Base-by-base conservation (phyloP, 2,797 vertebrate genomes). In the Gambusia yucatana region DNA sequence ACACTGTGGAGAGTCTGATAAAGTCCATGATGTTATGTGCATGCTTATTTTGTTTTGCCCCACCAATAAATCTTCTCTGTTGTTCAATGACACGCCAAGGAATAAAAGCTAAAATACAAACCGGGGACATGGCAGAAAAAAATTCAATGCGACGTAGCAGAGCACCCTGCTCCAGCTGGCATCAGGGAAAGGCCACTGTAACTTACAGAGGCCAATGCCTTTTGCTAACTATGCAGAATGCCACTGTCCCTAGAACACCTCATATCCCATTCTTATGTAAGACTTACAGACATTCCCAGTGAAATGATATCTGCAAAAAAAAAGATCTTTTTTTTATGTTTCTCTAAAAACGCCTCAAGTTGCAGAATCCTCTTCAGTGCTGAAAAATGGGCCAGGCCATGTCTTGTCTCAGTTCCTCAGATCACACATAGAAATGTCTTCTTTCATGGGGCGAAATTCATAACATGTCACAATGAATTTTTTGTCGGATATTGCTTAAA, bases 141-240 rank as follows among this genome's bases (percentile, higher is more conserved):
- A 91, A 55, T 13, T 90, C 83, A 82, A 93, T 91, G 79, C 43
- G 70, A 72, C 80, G 82, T 79, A 39, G 67, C 48, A 75, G 87
- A 86, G 89, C 82, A 82, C 83, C 86, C 50, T 89, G 81, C 90
- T 90, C 78, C 78, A 50, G 76, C 83, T 86, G 85, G 83, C 88
- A 86, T 81, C 82, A 81, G 77, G 55, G 83, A 90, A 82, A 90
- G 82, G 85, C 85, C 84, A 91, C 90, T 90, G 87, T 76, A 90
- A 87, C 76, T 90, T 88, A 79, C 80, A 83, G 44, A 86, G 84
- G 78, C 81, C 77, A 65, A 28, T 57, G 73, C 75, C 82, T 76
- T 70, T 84, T 86, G 83, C 83, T 82, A 81, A 89, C 81, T 69
- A 87, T 88, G 80, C 88, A 89, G 84, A 79, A 77, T 65, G 81